Evolutionary conservation across 2,113 vertebrate genomes (phyloP).

Genomic region (Callopanchax toddi): DNA sequence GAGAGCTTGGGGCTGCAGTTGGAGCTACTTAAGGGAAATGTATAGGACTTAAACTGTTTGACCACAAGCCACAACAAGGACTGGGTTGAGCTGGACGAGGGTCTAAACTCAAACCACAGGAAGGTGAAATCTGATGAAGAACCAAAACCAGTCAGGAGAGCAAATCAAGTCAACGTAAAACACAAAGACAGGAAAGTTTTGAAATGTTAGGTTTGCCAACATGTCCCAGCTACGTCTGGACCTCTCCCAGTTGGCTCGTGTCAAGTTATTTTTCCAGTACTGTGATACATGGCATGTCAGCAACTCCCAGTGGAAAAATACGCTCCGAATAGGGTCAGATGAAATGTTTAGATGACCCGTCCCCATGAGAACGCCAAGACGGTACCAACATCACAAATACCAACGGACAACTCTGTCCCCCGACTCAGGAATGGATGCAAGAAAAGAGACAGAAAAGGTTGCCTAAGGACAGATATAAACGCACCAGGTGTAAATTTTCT

Average conservation of each 20-base stretch:
- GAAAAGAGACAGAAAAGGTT: slow-evolving; percentile 12
- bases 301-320: slow-evolving; percentile 37
- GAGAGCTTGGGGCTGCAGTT: too few species aligned
- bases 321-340: slow-evolving; percentile 11
- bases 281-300: slow-evolving; percentile 21
- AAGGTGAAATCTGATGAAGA: slow-evolving; percentile 4
- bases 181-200: background rate
- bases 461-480: slow-evolving; percentile 27
- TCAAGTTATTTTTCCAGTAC: background rate
- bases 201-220: background rate
- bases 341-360: slow-evolving; percentile 14
- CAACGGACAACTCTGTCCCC: background rate
- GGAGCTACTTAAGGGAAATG: too few species aligned
- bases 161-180: background rate
- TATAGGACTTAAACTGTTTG: too few species aligned
- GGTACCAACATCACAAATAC: background rate
- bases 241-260: background rate
- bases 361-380: slow-evolving; percentile 33
- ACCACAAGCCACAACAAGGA: slow-evolving; percentile 8
- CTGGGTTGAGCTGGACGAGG: background rate
- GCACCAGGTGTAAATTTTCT: slow-evolving; percentile 1
- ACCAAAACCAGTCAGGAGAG: background rate
- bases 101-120: background rate
- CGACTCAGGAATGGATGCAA: slow-evolving; percentile 5
- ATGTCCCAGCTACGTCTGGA: slow-evolving; percentile 1